phyloP scores from a whole-genome alignment of 1,140 invertebrate genomes.

The Drosophila saltans region DNA sequence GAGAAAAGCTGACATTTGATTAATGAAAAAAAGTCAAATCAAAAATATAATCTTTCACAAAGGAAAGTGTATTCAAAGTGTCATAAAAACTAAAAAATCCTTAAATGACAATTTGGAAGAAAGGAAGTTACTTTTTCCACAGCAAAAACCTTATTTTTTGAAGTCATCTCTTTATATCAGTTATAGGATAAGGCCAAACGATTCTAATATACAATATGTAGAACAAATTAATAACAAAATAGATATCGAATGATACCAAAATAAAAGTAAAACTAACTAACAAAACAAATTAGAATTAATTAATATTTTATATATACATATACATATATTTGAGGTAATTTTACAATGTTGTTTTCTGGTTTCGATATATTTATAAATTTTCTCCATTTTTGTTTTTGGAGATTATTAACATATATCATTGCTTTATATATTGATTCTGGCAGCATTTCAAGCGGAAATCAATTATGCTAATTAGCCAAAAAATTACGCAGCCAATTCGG shows the following conservation, averaged over 20 bases:
- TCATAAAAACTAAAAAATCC: too few relatives aligned
- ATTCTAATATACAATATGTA: background rate
- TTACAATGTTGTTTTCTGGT: background rate
- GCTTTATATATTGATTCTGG: slow-evolving; percentile 1
- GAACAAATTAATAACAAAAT: background rate
- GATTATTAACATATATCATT: slow-evolving; percentile 8
- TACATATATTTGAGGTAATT: background rate
- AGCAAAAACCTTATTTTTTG: too few relatives aligned
- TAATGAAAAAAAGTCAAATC: background rate
- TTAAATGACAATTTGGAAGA: too few relatives aligned
- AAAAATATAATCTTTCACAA: background rate
- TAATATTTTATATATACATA: too few relatives aligned
- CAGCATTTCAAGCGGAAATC: slow-evolving; percentile 2
- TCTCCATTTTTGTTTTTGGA: background rate
- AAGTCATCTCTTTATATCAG: too few relatives aligned
- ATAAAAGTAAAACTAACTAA: background rate
- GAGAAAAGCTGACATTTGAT: background rate
- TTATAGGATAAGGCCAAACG: background rate
- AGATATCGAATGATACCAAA: background rate
- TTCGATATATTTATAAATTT: background rate
- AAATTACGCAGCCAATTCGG: background rate
- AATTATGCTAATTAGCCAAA: slow-evolving; percentile 12
- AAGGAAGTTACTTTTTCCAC: too few relatives aligned
- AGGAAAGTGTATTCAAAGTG: too few relatives aligned
- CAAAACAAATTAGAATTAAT: background rate